These are phyloP conservation scores for Heliangelus exortis DNA, from an alignment of 2,797 vertebrate species.

Conservation along the genomic window DNA sequence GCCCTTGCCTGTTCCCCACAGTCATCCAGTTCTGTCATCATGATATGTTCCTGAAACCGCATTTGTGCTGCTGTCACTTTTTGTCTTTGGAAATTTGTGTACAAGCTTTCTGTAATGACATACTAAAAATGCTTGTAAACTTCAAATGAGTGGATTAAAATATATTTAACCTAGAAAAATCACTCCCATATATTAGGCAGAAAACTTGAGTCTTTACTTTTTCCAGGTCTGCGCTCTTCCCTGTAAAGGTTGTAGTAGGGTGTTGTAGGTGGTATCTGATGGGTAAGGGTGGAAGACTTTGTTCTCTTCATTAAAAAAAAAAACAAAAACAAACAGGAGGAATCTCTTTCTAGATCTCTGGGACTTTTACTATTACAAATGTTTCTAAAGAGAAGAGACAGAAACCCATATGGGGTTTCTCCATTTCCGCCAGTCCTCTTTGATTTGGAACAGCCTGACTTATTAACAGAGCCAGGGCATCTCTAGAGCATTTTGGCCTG, in stretches of 20 bases:
- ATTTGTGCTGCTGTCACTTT: conserved; percentile 36
- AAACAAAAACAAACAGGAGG: background rate
- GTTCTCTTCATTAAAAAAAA: background rate
- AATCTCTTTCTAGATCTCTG: background rate
- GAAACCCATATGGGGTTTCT: background rate
- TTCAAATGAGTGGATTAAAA: background rate
- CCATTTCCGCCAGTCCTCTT: background rate
- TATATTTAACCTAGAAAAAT: background rate
- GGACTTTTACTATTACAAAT: background rate
- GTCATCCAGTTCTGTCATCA: conserved; percentile 41
- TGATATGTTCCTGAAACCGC: conserved; percentile 13
- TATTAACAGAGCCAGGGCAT: background rate
- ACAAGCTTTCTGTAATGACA: background rate
- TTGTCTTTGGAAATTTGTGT: conserved; percentile 32
- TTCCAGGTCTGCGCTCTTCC: background rate
- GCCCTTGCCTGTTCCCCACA: conserved; percentile 51
- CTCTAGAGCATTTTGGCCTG: background rate
- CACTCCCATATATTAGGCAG: background rate
- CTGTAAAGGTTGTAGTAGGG: background rate
- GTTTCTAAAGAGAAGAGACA: background rate
- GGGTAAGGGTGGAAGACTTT: background rate
- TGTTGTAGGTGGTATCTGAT: background rate
- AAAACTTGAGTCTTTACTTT: background rate
- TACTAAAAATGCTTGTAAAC: conserved; percentile 25
- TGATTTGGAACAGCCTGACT: background rate